These are phyloP conservation scores for Gari tellinella DNA, from an alignment of 2,888 invertebrate genomes.

Conservation along the genomic window DNA sequence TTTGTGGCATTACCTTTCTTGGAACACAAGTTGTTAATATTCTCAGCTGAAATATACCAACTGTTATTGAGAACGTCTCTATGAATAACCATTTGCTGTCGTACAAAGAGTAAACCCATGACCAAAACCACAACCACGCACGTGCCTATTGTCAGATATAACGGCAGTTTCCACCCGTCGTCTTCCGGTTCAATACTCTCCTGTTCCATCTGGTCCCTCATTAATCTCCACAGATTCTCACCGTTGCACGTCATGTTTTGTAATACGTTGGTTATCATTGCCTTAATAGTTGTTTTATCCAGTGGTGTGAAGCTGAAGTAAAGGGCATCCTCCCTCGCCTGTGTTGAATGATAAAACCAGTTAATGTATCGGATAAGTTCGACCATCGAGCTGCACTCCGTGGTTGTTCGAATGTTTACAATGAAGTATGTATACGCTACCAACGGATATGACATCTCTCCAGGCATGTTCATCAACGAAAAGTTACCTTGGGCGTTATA, in stretches of 20 bases:
- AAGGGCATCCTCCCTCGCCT: slow-evolving; percentile 53
- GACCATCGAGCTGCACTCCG: slow-evolving; percentile 69
- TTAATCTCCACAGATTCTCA: slow-evolving; percentile 62
- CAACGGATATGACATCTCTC: slow-evolving; percentile 72
- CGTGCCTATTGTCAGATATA: slow-evolving; percentile 51
- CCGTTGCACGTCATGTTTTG: slow-evolving; percentile 70
- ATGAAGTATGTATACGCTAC: slow-evolving; percentile 79
- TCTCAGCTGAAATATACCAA: slow-evolving; percentile 75
- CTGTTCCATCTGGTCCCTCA: slow-evolving; percentile 56
- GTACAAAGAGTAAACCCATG: slow-evolving; percentile 49
- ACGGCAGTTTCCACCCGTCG: slow-evolving; percentile 66
- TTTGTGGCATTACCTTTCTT: slow-evolving; percentile 36
- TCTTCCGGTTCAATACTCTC: slow-evolving; percentile 59
- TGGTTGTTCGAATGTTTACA: slow-evolving; percentile 58
- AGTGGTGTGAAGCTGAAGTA: slow-evolving; percentile 70
- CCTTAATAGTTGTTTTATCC: slow-evolving; percentile 43
- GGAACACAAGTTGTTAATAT: slow-evolving; percentile 53
- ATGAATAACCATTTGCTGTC: slow-evolving; percentile 65
- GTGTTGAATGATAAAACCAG: slow-evolving; percentile 70
- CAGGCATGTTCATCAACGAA: slow-evolving; percentile 58
- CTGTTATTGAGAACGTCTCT: slow-evolving; percentile 71
- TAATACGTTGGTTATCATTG: slow-evolving; percentile 62
- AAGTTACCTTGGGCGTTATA: slow-evolving; percentile 42
- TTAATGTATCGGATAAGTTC: slow-evolving; percentile 78
- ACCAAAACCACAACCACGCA: slow-evolving; percentile 61